phyloP scores from a whole-genome alignment of 2,888 invertebrate genomes.

The Mesorhabditis belari region DNA sequence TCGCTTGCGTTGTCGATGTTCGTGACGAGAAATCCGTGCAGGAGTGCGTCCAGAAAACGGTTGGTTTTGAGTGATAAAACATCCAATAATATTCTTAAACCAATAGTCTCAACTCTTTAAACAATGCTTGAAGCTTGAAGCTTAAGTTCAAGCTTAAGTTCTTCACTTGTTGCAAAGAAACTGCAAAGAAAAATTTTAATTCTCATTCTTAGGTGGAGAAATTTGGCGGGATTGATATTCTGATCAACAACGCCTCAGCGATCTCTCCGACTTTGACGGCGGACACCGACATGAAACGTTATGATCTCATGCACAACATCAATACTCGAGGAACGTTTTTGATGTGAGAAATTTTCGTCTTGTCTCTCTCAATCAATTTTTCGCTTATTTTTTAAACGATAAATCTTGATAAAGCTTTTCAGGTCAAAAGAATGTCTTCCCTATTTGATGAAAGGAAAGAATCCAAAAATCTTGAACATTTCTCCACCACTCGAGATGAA shows the following conservation, averaged over 20 bases:
- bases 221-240: conserved; percentile 71
- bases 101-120: no score
- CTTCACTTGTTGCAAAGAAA: no score
- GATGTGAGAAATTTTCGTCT: conserved; percentile 64
- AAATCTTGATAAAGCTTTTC: no score
- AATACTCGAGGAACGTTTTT: conserved; percentile 91
- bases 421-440: conserved; percentile 86
- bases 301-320: conserved; percentile 85
- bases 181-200: no score
- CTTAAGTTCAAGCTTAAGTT: no score
- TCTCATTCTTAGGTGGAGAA: no score
- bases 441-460: conserved; percentile 65
- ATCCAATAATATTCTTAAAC: no score
- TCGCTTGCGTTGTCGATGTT: conserved; percentile 74
- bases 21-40: conserved; percentile 69
- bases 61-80: conserved; percentile 6
- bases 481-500: conserved; percentile 86
- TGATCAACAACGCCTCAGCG: conserved; percentile 89
- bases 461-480: conserved; percentile 89
- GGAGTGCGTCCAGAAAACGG: conserved; percentile 53
- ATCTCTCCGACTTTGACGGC: conserved; percentile 64
- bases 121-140: no score
- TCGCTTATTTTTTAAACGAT: no score
- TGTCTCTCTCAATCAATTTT: no score
- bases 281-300: conserved; percentile 78